A percentile compares a stretch with the other conserved stretches of the same genome.
Conservation (phyloP, 1,140 invertebrate genomes). For the Agrypnia vestita region DNA sequence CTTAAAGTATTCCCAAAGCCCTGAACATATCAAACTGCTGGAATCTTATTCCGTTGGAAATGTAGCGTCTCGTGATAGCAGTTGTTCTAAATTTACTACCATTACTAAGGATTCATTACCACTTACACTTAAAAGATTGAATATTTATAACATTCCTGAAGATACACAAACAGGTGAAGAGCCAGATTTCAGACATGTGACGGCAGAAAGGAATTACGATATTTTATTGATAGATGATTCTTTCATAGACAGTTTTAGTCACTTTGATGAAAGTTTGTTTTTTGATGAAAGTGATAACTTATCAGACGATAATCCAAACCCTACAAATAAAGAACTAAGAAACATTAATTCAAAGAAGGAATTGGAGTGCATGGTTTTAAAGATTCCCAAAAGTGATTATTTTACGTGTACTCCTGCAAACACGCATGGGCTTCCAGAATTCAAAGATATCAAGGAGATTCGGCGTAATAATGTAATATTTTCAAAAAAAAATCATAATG, state of each 20-base stretch:
- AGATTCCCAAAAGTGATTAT: constrained; percentile 2
- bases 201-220: constrained; percentile 32
- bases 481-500: not conserved
- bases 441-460: constrained; percentile 30
- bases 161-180: not conserved
- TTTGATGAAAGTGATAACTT: constrained; percentile 41
- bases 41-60: not conserved
- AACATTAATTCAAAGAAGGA: constrained; percentile 7
- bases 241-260: constrained; percentile 7
- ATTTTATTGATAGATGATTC: constrained; percentile 24
- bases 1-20: not conserved
- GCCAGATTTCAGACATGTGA: constrained; percentile 38
- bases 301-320: not conserved
- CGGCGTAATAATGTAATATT: not conserved
- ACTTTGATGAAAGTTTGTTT: constrained; percentile 20
- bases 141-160: not conserved
- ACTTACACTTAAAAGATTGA: not conserved
- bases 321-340: not conserved
- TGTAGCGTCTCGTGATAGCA: not conserved
- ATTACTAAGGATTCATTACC: constrained; percentile 11
- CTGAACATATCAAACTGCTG: not conserved
- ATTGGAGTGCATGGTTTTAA: constrained; percentile 33
- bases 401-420: constrained; percentile 26
- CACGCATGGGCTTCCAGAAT: not conserved
- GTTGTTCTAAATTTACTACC: not conserved